Evolutionary conservation across 2,113 vertebrate species (phyloP), one percentile per base, ranked within the genome.

Genomic region (Rafetus swinhoei): DNA sequence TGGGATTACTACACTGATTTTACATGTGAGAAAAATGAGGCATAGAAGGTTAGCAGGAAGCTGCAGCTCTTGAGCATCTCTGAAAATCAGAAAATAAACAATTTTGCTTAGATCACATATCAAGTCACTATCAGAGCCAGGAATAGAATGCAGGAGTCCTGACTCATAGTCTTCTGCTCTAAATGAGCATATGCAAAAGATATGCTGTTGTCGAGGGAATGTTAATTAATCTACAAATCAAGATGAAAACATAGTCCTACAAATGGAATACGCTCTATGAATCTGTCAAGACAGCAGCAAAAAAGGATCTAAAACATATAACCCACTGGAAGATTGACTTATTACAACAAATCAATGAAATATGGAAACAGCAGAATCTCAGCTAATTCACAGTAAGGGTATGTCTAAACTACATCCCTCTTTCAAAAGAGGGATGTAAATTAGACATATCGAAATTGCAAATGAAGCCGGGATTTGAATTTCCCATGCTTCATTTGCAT

Each of bases 111-210:
- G 5, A 74, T 4, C 45, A 91, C 53, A 56, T 29, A 39, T 2
- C 65, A 95, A 77, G 72, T 79, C 79, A 82, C 85, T 93, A 27
- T 84, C 27, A 92, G n/a, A 91, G 79, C 1, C 84, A 82, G 95
- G 82, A 82, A 1, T 54, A 93, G 92, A 89, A 74, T 81, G 84
- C 82, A 91, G 91, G 35, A 84, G 94, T 52, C 85, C 79, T 88
- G 92, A 56, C 10, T 83, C 62, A 72, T 90, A 93, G 90, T 87
- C 82, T 53, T 93, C 88, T 62, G 53, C 77, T 83, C 25, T 79
- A 90, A 82, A 52, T 16, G 32, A 7, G 0, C 32, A 9, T 35
- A 16, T 9, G 16, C 32, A 15, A 18, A 4, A 93, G 52, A 72
- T n/a, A 8, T 6, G 59, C 55, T 35, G 74, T 50, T 56, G 39